Evolutionary conservation across 2,888 invertebrate genomes (phyloP), one percentile per base, ranked within the genome.

Genomic region (Coecobrya sp.): DNA sequence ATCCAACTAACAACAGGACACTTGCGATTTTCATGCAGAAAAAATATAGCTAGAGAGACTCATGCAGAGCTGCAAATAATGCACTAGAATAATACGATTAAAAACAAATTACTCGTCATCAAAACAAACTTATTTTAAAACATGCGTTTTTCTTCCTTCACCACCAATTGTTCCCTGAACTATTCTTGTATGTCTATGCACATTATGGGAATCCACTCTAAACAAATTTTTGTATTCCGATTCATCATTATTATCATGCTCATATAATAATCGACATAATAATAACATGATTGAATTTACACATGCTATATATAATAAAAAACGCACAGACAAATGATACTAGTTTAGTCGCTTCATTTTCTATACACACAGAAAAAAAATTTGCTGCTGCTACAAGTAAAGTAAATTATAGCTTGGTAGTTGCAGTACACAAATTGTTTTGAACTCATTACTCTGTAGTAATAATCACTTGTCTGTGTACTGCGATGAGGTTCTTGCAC

Each of bases 381-480:
- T n/a, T n/a, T n/a, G n/a, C n/a, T n/a, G n/a, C n/a, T n/a, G n/a
- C n/a, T n/a, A n/a, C n/a, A n/a, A n/a, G n/a, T n/a, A n/a, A n/a
- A n/a, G n/a, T n/a, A n/a, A n/a, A n/a, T n/a, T n/a, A n/a, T n/a
- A n/a, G n/a, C n/a, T n/a, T n/a, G n/a, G n/a, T n/a, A n/a, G n/a
- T 22, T 42, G 11, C 36, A n/a, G 19, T 11, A 16, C 10, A 76
- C 81, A 82, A 82, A 82, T 82, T 62, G 82, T 82, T 82, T 62
- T 82, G 82, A 82, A 82, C 82, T 82, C 82, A 82, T 82, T 82
- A 82, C 25, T 49, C 79, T 11, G 45, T 52, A 19, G 13, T 59
- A 27, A n/a, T n/a, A n/a, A n/a, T n/a, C n/a, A n/a, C n/a, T n/a
- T n/a, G n/a, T n/a, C n/a, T n/a, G n/a, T n/a, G n/a, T 59, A 62